Conservation (phyloP, 2,113 vertebrate genomes). For the Paedocypris sp. region DNA sequence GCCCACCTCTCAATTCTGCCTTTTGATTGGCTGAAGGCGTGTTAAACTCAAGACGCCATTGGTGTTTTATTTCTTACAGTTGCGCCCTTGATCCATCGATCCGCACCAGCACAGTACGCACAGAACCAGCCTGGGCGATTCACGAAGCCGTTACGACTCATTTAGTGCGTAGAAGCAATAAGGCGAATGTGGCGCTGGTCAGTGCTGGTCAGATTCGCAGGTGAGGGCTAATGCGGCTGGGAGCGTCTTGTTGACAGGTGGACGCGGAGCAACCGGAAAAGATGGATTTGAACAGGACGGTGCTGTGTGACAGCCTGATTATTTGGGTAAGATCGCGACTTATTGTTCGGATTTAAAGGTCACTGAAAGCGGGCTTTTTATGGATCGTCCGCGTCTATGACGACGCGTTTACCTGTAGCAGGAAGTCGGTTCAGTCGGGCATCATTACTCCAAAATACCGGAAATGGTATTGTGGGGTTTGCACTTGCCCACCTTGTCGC, state of each 20-base stretch:
- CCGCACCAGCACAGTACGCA: conserved; percentile 19
- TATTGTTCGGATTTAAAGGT: neutral
- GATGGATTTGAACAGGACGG: conserved; percentile 58
- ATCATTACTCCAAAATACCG: neutral
- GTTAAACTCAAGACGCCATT: conserved; percentile 19
- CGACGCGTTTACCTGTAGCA: conserved; percentile 43
- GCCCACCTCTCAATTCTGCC: conserved; percentile 32
- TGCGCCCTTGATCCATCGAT: conserved; percentile 28
- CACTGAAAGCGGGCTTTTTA: neutral
- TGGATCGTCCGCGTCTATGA: neutral
- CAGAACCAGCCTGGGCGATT: conserved; percentile 39
- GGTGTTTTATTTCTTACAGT: conserved; percentile 12
- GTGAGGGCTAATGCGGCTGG: conserved; percentile 62
- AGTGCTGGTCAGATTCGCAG: conserved; percentile 44
- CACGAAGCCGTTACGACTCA: conserved; percentile 43
- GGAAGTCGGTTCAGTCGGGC: conserved; percentile 9
- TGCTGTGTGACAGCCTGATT: conserved; percentile 62
- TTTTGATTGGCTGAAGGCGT: conserved; percentile 46
- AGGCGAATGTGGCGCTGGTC: neutral
- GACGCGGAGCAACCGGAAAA: conserved; percentile 28
- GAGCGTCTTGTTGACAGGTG: conserved; percentile 54
- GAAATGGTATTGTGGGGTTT: neutral
- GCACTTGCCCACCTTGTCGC: neutral
- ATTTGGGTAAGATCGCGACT: conserved; percentile 61
- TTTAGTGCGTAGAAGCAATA: neutral